Evolutionary conservation across 2,797 vertebrate species (phyloP), one percentile per base, ranked within the genome.

Genomic region (Spea hammondii): DNA sequence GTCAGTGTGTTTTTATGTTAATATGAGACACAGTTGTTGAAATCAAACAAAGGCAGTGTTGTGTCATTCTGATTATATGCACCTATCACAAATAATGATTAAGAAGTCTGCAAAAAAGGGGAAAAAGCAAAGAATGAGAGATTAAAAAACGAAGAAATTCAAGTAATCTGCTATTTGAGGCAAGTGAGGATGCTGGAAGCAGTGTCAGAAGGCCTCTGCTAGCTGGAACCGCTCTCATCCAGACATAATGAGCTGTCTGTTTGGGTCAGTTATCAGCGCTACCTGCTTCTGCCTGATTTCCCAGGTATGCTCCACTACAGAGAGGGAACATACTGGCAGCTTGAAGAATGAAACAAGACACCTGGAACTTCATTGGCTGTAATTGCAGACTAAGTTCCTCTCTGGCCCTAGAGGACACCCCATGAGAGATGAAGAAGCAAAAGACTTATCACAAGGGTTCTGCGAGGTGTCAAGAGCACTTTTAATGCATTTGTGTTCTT

Each of bases 251-350:
- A 80, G 79, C 79, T 80, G 72, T 80, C 79, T 70, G 72, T 50
- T 76, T 66, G 62, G 72, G 71, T 80, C 59, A 70, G 49, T 75
- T 75, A 75, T 80, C 78, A 55, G 59, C 13, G 57, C 78, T 75
- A 80, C 66, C 78, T 80, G 78, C 72, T 80, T 80, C 72, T 80
- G 72, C 78, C 59, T 80, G 78, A 80, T 67, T 76, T 70, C 66
- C 45, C 65, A 80, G 79, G 72, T 80, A 79, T 64, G 77, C 71
- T 74, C 32, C 65, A 68, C 70, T 69, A 70, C 46, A 44, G 73
- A 62, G 50, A 54, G 13, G 45, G 14, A 76, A 54, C 49, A 17
- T 55, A 71, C 50, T 71, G 72, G 9, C 72, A 76, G 79, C 79
- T 65, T 70, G 79, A 80, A 70, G 66, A 80, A 80, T 80, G 50